Percentiles rank a stretch among this genome's conserved stretches.
Conservation (phyloP, 1,140 invertebrate species). For the Phthorimaea operculella region DNA sequence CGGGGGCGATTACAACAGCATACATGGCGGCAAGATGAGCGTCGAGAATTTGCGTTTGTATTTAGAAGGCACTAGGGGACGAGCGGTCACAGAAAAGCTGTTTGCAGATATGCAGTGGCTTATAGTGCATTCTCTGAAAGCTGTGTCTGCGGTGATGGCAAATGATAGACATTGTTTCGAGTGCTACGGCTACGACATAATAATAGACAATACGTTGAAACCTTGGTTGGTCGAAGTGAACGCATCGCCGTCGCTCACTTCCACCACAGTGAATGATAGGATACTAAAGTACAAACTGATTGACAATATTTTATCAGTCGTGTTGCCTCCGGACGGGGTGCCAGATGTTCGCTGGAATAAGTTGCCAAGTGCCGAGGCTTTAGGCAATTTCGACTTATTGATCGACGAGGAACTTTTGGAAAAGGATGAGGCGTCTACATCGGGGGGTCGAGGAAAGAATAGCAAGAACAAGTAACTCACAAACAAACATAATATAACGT, state of each 20-base stretch:
- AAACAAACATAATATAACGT: too few species aligned
- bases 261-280: constrained; percentile 94
- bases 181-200: constrained; percentile 92
- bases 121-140: constrained; percentile 86
- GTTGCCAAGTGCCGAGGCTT: constrained; percentile 78
- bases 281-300: constrained; percentile 97
- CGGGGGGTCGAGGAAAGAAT: constrained; percentile 10
- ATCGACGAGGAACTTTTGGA: constrained; percentile 81
- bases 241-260: constrained; percentile 93
- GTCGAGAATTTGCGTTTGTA: constrained; percentile 91
- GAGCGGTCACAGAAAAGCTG: constrained; percentile 84
- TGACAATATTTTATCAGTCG: constrained; percentile 93
- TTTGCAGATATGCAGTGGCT: constrained; percentile 91
- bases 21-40: constrained; percentile 95
- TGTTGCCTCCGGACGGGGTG: constrained; percentile 88
- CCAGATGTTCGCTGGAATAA: constrained; percentile 95
- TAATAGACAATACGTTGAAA: constrained; percentile 87
- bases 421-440: constrained; percentile 33
- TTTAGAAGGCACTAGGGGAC: constrained; percentile 91
- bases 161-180: constrained; percentile 88
- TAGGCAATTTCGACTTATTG: constrained; percentile 91
- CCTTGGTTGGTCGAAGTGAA: constrained; percentile 95
- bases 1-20: constrained; percentile 92
- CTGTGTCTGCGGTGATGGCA: constrained; percentile 84
- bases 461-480: constrained; percentile 1